Base-by-base conservation (phyloP, 2,797 vertebrate species). In the Sebastiscus albofasciatus region DNA sequence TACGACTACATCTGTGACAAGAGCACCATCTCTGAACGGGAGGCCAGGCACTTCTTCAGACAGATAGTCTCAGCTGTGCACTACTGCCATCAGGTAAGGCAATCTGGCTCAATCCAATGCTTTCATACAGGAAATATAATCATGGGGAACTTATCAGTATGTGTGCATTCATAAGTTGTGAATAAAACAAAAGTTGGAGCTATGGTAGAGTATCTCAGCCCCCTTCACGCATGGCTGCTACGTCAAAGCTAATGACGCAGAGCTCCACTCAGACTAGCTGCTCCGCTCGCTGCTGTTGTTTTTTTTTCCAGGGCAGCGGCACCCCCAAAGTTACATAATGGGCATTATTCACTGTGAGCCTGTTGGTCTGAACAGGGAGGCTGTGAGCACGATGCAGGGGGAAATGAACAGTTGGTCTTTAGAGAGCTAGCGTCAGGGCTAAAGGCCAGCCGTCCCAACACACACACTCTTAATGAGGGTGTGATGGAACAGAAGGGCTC, bases 51-150 rank as follows among this genome's bases (percentile, higher is more conserved):
- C 80, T 97, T 98, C 96, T 99, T 99, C 95, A 94, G 98, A 27
- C 98, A 99, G 85, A 98, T 99, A 1, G 97, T 99, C 29, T 99
- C 98, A 0, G 98, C 98, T 0, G 95, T 99, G 54, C 96, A 97
- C 89, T 98, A 99, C 92, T 99, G 98, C 90, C 98, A 99, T 74
- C 96, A 95, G 96, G 98, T 99, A 82, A 91, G 74, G 1, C 14
- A 7, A 1, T 11, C 22, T 20, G 18, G 55, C 14, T 59, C 4
- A 33, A 16, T 26, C 20, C 9, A 46, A 0, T 4, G n/a, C n/a
- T 67, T 62, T 70, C 5, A 24, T 34, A 12, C 5, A n/a, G 2
- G n/a, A 59, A 13, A 33, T 4, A 55, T 2, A 46, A 64, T 36
- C 4, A 2, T 29, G 1, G 20, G 4, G 2, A 55, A 64, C 8